Evolutionary conservation across 2,113 vertebrate genomes (phyloP).

Genomic region (Pleuronectes platessa): DNA sequence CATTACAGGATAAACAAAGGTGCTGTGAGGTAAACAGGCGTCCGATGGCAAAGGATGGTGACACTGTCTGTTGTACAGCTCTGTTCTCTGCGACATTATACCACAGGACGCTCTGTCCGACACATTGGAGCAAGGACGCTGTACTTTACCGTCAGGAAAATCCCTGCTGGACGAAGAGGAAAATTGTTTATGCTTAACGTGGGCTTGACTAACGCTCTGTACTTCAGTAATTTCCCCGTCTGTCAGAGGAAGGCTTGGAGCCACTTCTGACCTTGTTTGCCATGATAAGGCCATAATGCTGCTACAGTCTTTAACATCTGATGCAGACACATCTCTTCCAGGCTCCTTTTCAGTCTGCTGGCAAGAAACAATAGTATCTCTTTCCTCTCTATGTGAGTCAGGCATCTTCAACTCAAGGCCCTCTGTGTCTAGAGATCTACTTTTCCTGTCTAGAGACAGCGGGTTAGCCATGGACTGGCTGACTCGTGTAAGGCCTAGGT

Average conservation of each 20-base stretch:
- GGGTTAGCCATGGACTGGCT: slow-evolving; percentile 83
- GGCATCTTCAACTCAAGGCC: slow-evolving; percentile 87
- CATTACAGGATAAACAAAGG: slow-evolving; percentile 65
- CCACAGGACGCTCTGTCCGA: slow-evolving; percentile 55
- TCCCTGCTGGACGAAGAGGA: slow-evolving; percentile 38
- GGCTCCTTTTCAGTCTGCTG: slow-evolving; percentile 54
- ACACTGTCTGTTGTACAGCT: slow-evolving; percentile 75
- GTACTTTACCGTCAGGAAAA: slow-evolving; percentile 34
- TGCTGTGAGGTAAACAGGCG: slow-evolving; percentile 62
- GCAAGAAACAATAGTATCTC: slow-evolving; percentile 57
- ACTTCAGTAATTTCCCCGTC: slow-evolving; percentile 48
- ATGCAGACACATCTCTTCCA: slow-evolving; percentile 58
- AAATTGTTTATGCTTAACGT: slow-evolving; percentile 47
- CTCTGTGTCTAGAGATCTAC: slow-evolving; percentile 93
- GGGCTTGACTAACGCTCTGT: slow-evolving; percentile 52
- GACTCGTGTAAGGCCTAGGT: slow-evolving; percentile 86
- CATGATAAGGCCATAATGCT: slow-evolving; percentile 66
- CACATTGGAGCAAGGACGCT: slow-evolving; percentile 41
- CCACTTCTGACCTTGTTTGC: slow-evolving; percentile 68
- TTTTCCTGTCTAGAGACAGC: slow-evolving; percentile 88
- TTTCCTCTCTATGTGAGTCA: slow-evolving; percentile 66
- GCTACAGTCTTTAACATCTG: slow-evolving; percentile 53
- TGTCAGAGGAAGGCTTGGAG: slow-evolving; percentile 56
- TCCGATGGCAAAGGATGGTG: slow-evolving; percentile 78
- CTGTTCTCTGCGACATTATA: slow-evolving; percentile 47